Evolutionary conservation across 2,888 invertebrate species (phyloP), one percentile per base, ranked within the genome.

Genomic region (Sclerodermus sp.): DNA sequence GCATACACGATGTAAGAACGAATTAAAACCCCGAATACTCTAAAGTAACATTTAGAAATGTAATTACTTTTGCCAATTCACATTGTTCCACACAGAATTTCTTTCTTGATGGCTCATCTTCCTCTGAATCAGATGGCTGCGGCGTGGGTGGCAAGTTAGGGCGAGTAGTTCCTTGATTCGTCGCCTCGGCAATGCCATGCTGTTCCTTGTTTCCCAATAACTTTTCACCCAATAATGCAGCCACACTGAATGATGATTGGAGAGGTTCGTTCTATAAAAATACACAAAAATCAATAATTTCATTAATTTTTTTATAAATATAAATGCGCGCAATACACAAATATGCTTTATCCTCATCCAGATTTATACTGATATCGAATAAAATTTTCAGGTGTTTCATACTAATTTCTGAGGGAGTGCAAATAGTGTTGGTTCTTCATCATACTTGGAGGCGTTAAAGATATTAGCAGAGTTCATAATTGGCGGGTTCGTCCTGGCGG

Each of bases 111-210:
- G 82, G 81, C 74, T 84, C 84, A 62, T 84, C 83, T 77, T 91
- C 87, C 80, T 93, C 93, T 0, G 90, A 90, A 76, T 93, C 93
- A 0, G 92, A 92, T 15, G 91, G 89, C 76, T 92, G 91, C 0
- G 93, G 93, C 2, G 93, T 93, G 48, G 90, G 74, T 9, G 77
- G 77, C 16, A 77, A 58, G 44, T 55, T 55, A 6, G 34, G 34
- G 4, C 34, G 34, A 4, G 13, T 4, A 34, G 12, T 12, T 8
- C 4, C 45, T 2, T 43, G 43, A 49, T 48, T 43, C 15, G 48
- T 62, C 6, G 42, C 15, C 10, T 39, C 46, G 15, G 39, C 47
- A 4, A 15, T 38, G 15, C 47, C 23, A 49, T 45, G 12, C 23
- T 37, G 18, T 38, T 10, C 15, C 44, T 34, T 34, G 34, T 12